Evolutionary conservation across 2,113 vertebrate species (phyloP).

Genomic region (Okapia johnstoni): DNA sequence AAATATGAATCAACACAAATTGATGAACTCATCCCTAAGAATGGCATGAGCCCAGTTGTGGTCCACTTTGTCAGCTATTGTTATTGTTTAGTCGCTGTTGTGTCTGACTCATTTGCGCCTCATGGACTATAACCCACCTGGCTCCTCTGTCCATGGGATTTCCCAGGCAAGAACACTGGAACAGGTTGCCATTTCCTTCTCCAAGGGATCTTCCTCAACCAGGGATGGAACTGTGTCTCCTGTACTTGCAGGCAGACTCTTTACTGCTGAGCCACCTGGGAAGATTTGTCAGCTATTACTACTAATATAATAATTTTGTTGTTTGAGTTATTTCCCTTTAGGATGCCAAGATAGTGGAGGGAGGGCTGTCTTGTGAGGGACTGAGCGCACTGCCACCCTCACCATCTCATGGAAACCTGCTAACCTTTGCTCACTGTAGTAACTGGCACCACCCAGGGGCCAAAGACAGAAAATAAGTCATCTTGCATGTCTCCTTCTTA

Average conservation of each 20-base stretch:
- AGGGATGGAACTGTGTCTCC: not conserved
- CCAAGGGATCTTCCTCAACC: not conserved
- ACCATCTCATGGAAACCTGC: not conserved
- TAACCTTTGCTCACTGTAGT: not conserved
- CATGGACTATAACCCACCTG: not conserved
- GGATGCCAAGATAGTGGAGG: not conserved
- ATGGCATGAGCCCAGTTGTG: not conserved
- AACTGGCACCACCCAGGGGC: not conserved
- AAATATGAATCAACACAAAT: not conserved
- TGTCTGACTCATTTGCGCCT: not conserved
- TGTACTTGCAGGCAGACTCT: not conserved
- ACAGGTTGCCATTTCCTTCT: not conserved
- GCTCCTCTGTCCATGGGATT: not conserved
- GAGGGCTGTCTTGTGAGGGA: not conserved
- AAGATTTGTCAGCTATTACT: not conserved
- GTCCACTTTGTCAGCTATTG: not conserved
- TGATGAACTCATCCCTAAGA: not conserved
- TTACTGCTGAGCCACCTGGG: not conserved
- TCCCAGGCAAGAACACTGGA: not conserved
- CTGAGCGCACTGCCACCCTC: not conserved
- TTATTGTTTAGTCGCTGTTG: not conserved
- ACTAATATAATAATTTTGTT: not conserved
- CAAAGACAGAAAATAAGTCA: not conserved
- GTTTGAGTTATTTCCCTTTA: not conserved
- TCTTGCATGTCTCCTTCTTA: not conserved